These are phyloP conservation scores for Bubalus kerabau DNA, from an alignment of 2,113 vertebrate species.

Conservation along the genomic window DNA sequence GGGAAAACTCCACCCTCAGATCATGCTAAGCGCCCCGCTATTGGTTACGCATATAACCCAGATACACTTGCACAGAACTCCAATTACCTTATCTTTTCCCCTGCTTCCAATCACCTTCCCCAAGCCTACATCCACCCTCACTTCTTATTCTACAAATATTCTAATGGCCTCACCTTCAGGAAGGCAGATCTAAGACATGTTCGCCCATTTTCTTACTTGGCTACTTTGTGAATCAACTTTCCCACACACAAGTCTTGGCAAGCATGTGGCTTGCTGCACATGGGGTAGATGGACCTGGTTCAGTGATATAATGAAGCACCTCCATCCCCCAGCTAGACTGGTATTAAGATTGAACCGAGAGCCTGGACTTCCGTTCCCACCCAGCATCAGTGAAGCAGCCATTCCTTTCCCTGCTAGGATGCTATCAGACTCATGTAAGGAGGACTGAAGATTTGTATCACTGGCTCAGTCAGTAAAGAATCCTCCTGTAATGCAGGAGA, in stretches of 20 bases:
- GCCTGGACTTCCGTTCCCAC: too few species aligned
- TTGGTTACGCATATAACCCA: background rate
- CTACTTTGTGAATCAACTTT: background rate
- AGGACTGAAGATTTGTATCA: background rate
- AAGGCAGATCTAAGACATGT: background rate
- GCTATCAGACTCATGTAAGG: background rate
- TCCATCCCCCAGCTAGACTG: accelerated
- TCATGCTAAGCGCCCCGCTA: accelerated
- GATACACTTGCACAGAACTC: background rate
- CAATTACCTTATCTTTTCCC: background rate
- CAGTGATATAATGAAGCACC: background rate
- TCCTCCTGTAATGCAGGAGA: background rate
- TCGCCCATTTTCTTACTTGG: too few species aligned
- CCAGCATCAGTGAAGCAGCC: too few species aligned
- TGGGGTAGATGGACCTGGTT: background rate
- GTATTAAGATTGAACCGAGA: background rate
- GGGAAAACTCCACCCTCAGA: background rate
- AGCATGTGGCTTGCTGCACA: background rate
- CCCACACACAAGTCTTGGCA: background rate
- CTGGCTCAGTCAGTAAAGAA: background rate
- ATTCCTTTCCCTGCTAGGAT: background rate
- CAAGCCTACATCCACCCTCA: background rate
- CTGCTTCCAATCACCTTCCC: background rate
- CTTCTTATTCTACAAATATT: background rate
- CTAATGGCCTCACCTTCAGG: background rate